Evolutionary conservation across 2,113 vertebrate genomes (phyloP).

Genomic region (Aix galericulata): DNA sequence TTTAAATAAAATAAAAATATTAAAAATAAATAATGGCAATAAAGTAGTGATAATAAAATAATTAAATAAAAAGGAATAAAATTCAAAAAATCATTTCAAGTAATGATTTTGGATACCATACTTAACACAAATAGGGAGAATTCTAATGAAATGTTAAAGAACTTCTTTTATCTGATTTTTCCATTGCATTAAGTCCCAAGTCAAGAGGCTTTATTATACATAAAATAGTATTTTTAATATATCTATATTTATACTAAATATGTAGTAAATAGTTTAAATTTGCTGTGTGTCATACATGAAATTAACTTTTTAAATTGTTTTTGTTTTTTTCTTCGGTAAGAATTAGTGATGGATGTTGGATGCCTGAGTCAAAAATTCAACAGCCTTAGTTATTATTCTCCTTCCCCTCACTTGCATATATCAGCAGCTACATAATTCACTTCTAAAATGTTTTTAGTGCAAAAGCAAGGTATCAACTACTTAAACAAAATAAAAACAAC

Average conservation of each 20-base stretch:
- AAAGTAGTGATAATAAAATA: slow-evolving; percentile 1
- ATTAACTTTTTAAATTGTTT: not conserved
- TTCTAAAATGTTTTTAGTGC: not conserved
- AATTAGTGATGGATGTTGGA: not conserved
- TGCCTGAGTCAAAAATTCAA: not conserved
- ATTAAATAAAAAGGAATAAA: slow-evolving; percentile 15
- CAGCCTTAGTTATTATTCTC: not conserved
- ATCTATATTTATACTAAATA: not conserved
- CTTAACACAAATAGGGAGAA: not conserved
- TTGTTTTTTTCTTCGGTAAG: not conserved
- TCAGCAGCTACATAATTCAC: not conserved
- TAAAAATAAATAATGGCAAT: slow-evolving; percentile 19
- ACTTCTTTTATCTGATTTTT: slow-evolving; percentile 1
- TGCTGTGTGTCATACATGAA: not conserved
- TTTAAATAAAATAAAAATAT: not conserved
- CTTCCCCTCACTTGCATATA: not conserved
- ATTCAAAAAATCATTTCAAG: slow-evolving; percentile 1
- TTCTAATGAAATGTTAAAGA: slow-evolving; percentile 31
- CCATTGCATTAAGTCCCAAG: slow-evolving; percentile 10
- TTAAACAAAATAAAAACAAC: not conserved
- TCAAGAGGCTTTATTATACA: not conserved
- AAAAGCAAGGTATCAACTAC: not conserved
- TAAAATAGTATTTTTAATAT: not conserved
- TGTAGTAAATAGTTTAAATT: not conserved
- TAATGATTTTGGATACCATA: slow-evolving; percentile 35